A percentile compares a stretch with the other conserved stretches of the same genome.
Evolutionary conservation across 2,888 invertebrate genomes (phyloP).

Genomic region (Gandaritis pyraliata): DNA sequence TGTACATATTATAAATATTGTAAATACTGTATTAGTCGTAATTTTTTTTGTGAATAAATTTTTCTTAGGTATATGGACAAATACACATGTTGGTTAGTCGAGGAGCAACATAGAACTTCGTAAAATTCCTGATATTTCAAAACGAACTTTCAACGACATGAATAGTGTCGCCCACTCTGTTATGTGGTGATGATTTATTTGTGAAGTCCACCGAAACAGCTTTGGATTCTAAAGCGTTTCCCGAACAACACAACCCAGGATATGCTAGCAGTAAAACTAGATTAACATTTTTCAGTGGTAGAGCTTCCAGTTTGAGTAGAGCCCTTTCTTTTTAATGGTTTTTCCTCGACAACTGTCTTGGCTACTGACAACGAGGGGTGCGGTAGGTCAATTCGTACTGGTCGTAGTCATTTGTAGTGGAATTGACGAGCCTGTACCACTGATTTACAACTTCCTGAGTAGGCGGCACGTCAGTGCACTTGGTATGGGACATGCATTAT

Average conservation of each 20-base stretch:
- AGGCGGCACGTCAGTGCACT: conserved; percentile 62
- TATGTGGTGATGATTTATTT: conserved; percentile 56
- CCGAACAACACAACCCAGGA: conserved; percentile 64
- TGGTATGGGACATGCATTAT: conserved; percentile 53
- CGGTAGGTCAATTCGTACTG: conserved; percentile 51
- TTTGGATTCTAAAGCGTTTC: conserved; percentile 47
- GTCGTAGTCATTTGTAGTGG: conserved; percentile 46
- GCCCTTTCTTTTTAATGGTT: conserved; percentile 41
- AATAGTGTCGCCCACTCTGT: conserved; percentile 26
- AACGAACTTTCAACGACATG: conserved; percentile 24
- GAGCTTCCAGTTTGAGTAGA: conserved; percentile 55
- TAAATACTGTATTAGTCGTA: too few species aligned
- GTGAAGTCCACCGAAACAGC: conserved; percentile 48
- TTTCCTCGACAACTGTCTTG: conserved; percentile 23
- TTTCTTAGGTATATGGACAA: too few species aligned
- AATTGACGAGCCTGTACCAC: conserved; percentile 64
- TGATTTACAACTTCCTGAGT: conserved; percentile 80
- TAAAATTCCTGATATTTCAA: conserved; percentile 12
- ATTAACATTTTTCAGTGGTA: conserved; percentile 70
- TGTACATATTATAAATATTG: too few species aligned
- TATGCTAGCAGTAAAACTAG: conserved; percentile 69
- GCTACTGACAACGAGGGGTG: conserved; percentile 34
- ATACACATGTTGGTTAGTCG: too few species aligned
- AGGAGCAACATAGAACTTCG: neutral
- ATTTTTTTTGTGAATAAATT: too few species aligned